A percentile compares a stretch with the other conserved stretches of the same genome.
phyloP scores from a whole-genome alignment of 2,113 vertebrate species.

The Picathartes gymnocephalus region DNA sequence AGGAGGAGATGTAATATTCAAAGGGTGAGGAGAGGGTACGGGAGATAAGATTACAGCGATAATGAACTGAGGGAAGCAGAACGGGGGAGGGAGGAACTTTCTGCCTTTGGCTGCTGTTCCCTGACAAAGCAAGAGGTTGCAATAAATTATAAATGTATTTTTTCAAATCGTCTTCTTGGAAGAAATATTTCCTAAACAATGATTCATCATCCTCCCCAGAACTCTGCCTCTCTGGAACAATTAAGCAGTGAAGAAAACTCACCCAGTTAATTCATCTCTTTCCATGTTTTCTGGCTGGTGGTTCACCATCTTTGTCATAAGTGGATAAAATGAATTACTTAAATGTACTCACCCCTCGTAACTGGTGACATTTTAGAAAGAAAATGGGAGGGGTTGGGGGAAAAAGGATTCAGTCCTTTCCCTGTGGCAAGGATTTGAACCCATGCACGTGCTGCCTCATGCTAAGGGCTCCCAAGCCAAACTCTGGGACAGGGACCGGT shows the following conservation, averaged over 20 bases:
- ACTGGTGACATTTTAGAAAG: background rate
- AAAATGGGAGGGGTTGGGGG: background rate
- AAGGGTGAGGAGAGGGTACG: background rate
- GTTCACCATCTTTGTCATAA: background rate
- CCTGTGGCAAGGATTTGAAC: background rate
- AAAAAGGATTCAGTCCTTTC: background rate
- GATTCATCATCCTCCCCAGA: constrained; percentile 44
- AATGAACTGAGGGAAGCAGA: constrained; percentile 35
- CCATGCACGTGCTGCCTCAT: fast-evolving
- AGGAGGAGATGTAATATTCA: constrained; percentile 42
- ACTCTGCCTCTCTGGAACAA: constrained; percentile 42
- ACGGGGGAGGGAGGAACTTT: constrained; percentile 38
- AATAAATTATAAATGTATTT: constrained; percentile 52
- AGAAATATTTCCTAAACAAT: constrained; percentile 48
- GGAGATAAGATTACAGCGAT: constrained; percentile 38
- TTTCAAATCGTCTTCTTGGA: constrained; percentile 47
- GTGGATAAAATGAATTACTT: background rate
- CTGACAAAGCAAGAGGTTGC: constrained; percentile 14
- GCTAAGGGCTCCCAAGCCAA: background rate
- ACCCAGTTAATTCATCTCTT: background rate
- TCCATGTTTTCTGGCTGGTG: background rate
- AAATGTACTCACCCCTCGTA: background rate
- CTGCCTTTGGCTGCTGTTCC: background rate
- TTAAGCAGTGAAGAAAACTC: constrained; percentile 20
- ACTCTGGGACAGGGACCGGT: background rate